These are phyloP conservation scores for Pheosia tremula DNA, from an alignment of 2,888 invertebrate species.

Conservation along the genomic window DNA sequence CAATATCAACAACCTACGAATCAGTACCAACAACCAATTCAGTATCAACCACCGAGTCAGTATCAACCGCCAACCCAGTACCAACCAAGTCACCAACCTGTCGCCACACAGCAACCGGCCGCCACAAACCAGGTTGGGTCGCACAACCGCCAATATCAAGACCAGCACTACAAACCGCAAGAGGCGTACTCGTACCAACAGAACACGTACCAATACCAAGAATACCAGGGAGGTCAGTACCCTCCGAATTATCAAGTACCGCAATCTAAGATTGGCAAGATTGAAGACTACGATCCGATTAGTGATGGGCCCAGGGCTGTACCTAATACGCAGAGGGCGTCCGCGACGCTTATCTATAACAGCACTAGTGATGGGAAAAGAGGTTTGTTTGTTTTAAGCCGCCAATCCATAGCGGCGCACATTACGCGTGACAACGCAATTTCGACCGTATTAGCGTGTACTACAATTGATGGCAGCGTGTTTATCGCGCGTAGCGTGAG, in stretches of 20 bases:
- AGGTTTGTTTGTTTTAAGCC: conserved; percentile 57
- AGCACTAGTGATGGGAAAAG: conserved; percentile 70
- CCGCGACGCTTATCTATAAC: conserved; percentile 94
- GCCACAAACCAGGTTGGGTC: conserved; percentile 22
- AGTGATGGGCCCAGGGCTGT: conserved; percentile 88
- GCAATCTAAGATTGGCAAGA: conserved; percentile 86
- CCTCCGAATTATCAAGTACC: conserved; percentile 47
- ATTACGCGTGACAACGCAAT: not conserved
- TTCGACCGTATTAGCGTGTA: no score
- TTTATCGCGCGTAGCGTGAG: not conserved
- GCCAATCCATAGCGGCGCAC: not conserved
- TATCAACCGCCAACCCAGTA: conserved; percentile 24
- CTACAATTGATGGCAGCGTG: no score
- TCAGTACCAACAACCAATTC: conserved; percentile 34
- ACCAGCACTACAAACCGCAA: conserved; percentile 37
- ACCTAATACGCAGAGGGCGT: conserved; percentile 90
- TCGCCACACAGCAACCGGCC: not conserved
- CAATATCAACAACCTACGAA: conserved; percentile 46
- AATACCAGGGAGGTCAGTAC: conserved; percentile 51
- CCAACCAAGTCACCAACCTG: conserved; percentile 17
- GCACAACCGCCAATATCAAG: conserved; percentile 48
- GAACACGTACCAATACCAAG: conserved; percentile 61
- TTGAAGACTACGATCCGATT: conserved; percentile 92
- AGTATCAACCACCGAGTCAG: conserved; percentile 36
- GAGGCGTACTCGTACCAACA: conserved; percentile 36